phyloP scores from a whole-genome alignment of 2,113 vertebrate genomes.

The Okapia johnstoni region DNA sequence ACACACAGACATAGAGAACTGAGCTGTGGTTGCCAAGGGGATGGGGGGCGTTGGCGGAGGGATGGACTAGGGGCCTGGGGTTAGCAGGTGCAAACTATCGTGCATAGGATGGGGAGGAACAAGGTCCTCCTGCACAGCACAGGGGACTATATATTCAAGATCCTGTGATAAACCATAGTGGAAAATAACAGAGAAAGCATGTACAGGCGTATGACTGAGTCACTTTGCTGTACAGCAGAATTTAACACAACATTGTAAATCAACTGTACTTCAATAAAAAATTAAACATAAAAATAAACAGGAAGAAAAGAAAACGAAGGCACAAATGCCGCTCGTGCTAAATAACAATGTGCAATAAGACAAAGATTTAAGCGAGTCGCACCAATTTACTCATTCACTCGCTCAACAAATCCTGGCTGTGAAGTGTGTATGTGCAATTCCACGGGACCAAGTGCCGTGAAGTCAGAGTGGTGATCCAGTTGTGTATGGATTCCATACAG shows the following conservation, averaged over 20 bases:
- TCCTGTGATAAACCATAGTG: background rate
- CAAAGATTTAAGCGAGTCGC: background rate
- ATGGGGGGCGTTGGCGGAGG: background rate
- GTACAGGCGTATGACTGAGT: fast-evolving
- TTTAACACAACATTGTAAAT: fast-evolving
- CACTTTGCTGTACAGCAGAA: background rate
- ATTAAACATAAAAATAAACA: background rate
- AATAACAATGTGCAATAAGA: background rate
- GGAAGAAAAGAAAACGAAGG: background rate
- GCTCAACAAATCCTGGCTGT: background rate
- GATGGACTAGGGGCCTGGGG: background rate
- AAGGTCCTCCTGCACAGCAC: background rate
- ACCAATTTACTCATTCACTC: background rate
- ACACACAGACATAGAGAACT: background rate
- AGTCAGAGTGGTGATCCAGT: background rate
- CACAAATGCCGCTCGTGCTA: background rate
- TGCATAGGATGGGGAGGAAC: fast-evolving
- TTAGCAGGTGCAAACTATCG: background rate
- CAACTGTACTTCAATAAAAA: background rate
- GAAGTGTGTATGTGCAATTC: background rate
- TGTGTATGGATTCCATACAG: background rate
- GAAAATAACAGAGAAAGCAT: background rate
- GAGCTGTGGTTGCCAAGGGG: background rate
- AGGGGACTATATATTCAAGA: fast-evolving
- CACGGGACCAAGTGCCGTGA: background rate